Evolutionary conservation across 2,797 vertebrate genomes (phyloP).

Genomic region (Poeciliopsis presidionis): DNA sequence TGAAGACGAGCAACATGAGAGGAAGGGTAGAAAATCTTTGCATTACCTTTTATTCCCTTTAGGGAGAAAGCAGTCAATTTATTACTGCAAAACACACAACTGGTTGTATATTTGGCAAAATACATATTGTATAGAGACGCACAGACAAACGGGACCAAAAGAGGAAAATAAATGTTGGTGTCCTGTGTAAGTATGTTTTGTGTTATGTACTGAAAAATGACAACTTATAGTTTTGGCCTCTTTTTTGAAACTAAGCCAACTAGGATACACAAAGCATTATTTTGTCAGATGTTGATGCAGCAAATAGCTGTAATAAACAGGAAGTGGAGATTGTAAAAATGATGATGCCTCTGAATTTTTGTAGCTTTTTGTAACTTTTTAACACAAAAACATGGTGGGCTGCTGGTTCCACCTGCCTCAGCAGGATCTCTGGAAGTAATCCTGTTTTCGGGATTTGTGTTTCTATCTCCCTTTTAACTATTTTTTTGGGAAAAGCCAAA

Average conservation of each 20-base stretch:
- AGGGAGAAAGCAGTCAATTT: conserved; percentile 3
- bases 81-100: neutral
- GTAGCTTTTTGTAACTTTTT: too few relatives aligned
- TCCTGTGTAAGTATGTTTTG: too few relatives aligned
- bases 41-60: neutral
- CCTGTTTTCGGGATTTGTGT: neutral
- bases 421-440: too few relatives aligned
- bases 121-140: neutral
- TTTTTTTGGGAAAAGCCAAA: too few relatives aligned
- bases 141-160: neutral
- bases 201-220: neutral
- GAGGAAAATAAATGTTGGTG: neutral
- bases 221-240: neutral
- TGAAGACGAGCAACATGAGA: conserved; percentile 43
- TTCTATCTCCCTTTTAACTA: neutral
- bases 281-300: neutral
- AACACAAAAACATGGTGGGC: too few relatives aligned
- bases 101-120: neutral
- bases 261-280: neutral
- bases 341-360: too few relatives aligned
- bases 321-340: neutral
- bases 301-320: neutral
- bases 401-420: too few relatives aligned
- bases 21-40: neutral
- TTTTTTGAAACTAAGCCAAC: neutral